phyloP scores from a whole-genome alignment of 2,797 vertebrate genomes.

The Spondyliosoma cantharus region DNA sequence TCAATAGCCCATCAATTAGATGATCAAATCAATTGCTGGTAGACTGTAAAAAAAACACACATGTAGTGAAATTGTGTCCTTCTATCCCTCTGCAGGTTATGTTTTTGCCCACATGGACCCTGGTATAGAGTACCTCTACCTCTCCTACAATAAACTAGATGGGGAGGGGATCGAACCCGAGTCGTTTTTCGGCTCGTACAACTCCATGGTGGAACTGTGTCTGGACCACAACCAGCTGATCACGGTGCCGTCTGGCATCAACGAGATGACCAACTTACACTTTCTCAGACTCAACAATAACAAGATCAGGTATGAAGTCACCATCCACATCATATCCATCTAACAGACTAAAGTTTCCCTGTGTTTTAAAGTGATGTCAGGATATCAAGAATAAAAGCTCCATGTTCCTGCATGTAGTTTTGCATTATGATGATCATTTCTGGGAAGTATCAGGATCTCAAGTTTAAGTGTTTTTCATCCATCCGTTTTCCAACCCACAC shows the following conservation, averaged over 20 bases:
- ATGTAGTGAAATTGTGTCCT: neutral
- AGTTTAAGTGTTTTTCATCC: neutral
- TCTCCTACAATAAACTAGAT: slow-evolving; percentile 93
- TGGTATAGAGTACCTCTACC: slow-evolving; percentile 95
- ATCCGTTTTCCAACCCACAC: neutral
- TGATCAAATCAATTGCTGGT: neutral
- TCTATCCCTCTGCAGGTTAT: slow-evolving; percentile 80
- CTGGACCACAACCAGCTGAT: slow-evolving; percentile 94
- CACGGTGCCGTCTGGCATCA: slow-evolving; percentile 89
- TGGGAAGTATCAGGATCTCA: neutral
- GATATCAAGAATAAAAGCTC: neutral
- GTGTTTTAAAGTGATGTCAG: neutral
- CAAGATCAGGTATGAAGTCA: slow-evolving; percentile 88
- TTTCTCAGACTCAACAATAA: slow-evolving; percentile 95
- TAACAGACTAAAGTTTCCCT: neutral
- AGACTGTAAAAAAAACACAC: neutral
- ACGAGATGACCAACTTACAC: slow-evolving; percentile 91
- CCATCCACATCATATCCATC: neutral
- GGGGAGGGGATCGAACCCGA: slow-evolving; percentile 89
- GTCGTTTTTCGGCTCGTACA: slow-evolving; percentile 92
- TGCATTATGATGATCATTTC: neutral
- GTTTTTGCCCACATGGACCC: slow-evolving; percentile 97
- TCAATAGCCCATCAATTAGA: neutral
- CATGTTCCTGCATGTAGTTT: neutral
- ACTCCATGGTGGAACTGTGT: slow-evolving; percentile 93